These are phyloP conservation scores for Rhipidura dahli DNA, from an alignment of 2,113 vertebrate genomes.

Conservation along the genomic window DNA sequence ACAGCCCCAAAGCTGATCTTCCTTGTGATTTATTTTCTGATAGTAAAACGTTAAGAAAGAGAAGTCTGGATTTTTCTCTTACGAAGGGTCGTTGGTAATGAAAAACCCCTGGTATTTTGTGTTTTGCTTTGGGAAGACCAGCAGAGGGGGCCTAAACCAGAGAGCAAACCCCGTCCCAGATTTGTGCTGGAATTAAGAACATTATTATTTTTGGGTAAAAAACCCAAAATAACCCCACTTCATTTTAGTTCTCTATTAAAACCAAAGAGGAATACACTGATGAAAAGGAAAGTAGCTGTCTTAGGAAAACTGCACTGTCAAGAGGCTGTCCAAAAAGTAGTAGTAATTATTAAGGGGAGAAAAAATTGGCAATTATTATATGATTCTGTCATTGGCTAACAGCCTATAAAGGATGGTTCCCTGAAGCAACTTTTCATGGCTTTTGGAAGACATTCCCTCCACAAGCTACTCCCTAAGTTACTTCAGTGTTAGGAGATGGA, in stretches of 20 bases:
- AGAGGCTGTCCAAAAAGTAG: background rate
- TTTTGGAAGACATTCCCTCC: background rate
- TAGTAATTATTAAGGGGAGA: background rate
- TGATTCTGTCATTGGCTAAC: background rate
- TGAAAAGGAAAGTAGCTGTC: background rate
- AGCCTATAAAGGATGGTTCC: background rate
- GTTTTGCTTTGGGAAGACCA: slow-evolving; percentile 41
- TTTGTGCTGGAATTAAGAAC: background rate
- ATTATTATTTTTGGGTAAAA: background rate
- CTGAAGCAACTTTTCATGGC: background rate
- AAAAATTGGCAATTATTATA: background rate
- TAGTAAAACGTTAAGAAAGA: background rate
- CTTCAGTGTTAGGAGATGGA: background rate
- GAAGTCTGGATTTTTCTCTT: background rate
- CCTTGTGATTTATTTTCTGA: background rate
- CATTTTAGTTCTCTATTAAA: background rate
- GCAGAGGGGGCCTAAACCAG: slow-evolving; percentile 56
- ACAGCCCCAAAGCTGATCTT: background rate
- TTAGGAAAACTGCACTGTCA: background rate
- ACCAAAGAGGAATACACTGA: background rate
- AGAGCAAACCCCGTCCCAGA: background rate
- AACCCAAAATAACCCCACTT: background rate
- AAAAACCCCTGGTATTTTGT: background rate
- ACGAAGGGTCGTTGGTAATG: background rate
- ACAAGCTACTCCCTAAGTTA: background rate